Evolutionary conservation across 2,113 vertebrate genomes (phyloP), one percentile per base, ranked within the genome.

Genomic region (Phylloscopus trochiloides): DNA sequence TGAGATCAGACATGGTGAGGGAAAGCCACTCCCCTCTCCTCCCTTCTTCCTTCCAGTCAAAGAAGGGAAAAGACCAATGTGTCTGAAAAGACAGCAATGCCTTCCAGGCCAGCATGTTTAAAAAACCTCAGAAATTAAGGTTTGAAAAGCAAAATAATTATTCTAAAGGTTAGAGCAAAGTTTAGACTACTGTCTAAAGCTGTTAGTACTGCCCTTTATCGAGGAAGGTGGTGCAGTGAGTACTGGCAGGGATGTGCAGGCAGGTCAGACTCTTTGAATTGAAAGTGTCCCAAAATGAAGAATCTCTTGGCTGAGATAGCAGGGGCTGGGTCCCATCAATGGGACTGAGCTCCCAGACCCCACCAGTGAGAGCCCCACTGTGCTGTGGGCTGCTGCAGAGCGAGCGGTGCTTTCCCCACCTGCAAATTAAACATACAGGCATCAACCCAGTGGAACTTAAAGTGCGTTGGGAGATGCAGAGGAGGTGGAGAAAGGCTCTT

Each of bases 371-470:
- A 82, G 32, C 38, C 32, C 3, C 0, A 3, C 12, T 45, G 26
- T 2, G 1, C 58, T 34, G 2, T 20, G 26, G 31, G 24, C 47
- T 81, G 51, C 68, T 75, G 1, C 3, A 58, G 63, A 17, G 55
- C 1, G 26, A 77, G 31, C 40, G 36, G 26, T 11, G 26, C 62
- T 83, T 66, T 62, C 17, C 17, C 14, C 20, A 12, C 2, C 17
- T 50, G 17, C 40, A 78, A 45, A 50, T 34, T 38, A 42, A 77
- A 43, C 38, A 71, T 6, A 10, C 9, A 21, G 38, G 4, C 61
- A n/a, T 10, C n/a, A 62, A 10, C 9, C 9, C 52, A 63, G 29
- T 0, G 0, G 29, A 43, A 20, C 38, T 77, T 54, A 1, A 22
- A n/a, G 15, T 25, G 29, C 38, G 32, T 8, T 25, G 17, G 5